Conservation (phyloP, 1,140 invertebrate genomes). For the Drosophila ironensis region DNA sequence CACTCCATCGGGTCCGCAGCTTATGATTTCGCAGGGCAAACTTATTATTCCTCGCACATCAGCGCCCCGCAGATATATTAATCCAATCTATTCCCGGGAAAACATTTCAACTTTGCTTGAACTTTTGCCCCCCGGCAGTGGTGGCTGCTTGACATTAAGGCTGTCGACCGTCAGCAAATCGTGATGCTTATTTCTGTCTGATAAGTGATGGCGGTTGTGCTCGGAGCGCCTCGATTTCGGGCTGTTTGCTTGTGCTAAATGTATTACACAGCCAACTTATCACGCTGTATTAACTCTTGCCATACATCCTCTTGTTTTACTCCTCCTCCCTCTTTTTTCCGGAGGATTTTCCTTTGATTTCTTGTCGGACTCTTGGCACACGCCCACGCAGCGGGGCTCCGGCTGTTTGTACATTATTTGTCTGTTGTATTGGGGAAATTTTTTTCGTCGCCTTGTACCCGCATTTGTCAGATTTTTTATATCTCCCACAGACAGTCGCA, state of each 20-base stretch:
- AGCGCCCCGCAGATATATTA: neutral
- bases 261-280: conserved; percentile 58
- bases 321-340: too few relatives aligned
- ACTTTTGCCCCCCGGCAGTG: conserved; percentile 12
- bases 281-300: conserved; percentile 53
- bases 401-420: conserved; percentile 38
- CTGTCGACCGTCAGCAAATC: neutral
- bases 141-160: conserved; percentile 9
- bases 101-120: conserved; percentile 9
- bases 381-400: conserved; percentile 14
- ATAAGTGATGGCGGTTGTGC: conserved; percentile 47
- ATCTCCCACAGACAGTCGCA: conserved; percentile 10
- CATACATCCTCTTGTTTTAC: conserved; percentile 10
- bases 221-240: conserved; percentile 5
- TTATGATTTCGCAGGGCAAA: neutral
- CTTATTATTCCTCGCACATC: neutral
- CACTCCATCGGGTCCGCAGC: neutral
- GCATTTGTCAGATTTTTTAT: conserved; percentile 17
- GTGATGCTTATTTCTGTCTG: conserved; percentile 18
- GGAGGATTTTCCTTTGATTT: conserved; percentile 10
- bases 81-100: conserved; percentile 12
- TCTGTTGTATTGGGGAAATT: conserved; percentile 20
- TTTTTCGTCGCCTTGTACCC: conserved; percentile 7
- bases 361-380: conserved; percentile 8
- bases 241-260: conserved; percentile 47